Evolutionary conservation across 2,113 vertebrate species (phyloP).

Genomic region (Scytalopus superciliaris): DNA sequence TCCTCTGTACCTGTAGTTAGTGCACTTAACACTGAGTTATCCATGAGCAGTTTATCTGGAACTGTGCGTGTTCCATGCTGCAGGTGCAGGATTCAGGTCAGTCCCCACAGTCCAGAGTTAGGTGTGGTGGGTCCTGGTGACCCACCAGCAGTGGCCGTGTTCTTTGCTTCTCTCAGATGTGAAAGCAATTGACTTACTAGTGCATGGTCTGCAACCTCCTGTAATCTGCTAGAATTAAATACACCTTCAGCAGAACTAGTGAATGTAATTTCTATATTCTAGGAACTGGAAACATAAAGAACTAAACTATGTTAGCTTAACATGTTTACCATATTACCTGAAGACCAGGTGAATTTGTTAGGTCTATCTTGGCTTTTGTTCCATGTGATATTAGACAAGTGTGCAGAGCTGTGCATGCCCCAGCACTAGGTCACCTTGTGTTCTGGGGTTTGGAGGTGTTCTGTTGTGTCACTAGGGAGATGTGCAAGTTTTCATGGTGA

Average conservation of each 20-base stretch:
- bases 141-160: fast-evolving
- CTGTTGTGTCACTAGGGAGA: neutral
- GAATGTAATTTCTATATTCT: neutral
- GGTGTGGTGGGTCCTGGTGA: fast-evolving
- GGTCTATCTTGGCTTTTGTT: neutral
- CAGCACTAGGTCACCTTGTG: neutral
- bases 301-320: neutral
- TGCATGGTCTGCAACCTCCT: neutral
- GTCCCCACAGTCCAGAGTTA: fast-evolving
- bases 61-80: neutral
- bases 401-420: neutral
- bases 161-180: neutral
- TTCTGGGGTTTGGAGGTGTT: neutral
- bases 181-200: neutral
- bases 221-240: neutral
- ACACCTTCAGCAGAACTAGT: neutral
- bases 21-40: neutral
- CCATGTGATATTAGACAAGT: neutral
- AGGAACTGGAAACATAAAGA: neutral
- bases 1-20: neutral
- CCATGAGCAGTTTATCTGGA: neutral
- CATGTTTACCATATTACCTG: neutral
- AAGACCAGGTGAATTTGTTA: neutral
- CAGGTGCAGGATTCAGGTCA: neutral
- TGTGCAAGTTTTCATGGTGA: neutral